Base-by-base conservation (phyloP, 2,888 invertebrate genomes). In the Leptinotarsa rubiginosa region DNA sequence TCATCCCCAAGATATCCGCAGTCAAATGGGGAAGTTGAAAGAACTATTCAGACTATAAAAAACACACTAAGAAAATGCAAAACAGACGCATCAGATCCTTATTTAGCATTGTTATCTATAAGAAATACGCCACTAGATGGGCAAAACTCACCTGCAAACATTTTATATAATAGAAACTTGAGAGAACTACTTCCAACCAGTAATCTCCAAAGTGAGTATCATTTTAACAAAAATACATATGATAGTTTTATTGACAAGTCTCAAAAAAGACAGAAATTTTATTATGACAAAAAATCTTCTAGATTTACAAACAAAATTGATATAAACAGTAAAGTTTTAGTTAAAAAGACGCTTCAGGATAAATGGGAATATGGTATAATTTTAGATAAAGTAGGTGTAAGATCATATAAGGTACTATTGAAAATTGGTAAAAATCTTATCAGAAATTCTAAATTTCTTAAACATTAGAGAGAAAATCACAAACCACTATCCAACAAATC, bases 31-130 rank as follows among this genome's bases (percentile, higher is more conserved):
- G 10, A 50, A 47, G 49, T 72, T 13, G 72, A 66, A 67, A 47
- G 59, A 56, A 47, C 59, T 4, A 72, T 72, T 20, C 56, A 66
- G n/a, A 66, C 64, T n/a, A 31, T 72, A n/a, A 67, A 72, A 67
- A 56, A 47, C 10, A 66, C 47, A 13, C 16, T 72, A 22, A 66
- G 66, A 47, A 72, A 72, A 67, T 72, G 67, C 56, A 18, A 62
- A 47, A 1, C 47, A 16, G 72, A 59, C 13, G 12, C 16, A 7
- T 54, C 10, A 25, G 67, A 72, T 59, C 47, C 50, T 47, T 59
- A 67, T 72, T 47, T 67, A 59, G 72, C 72, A 49, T 49, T 70
- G 5, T 47, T 70, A 49, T n/a, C 47, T 12, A 13, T 70, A 22
- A 59, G 62, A 47, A 70, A 62, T 41, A 62, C 62, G 12, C 70